Conservation (phyloP, 2,797 vertebrate species). For the Siniperca obscura region DNA sequence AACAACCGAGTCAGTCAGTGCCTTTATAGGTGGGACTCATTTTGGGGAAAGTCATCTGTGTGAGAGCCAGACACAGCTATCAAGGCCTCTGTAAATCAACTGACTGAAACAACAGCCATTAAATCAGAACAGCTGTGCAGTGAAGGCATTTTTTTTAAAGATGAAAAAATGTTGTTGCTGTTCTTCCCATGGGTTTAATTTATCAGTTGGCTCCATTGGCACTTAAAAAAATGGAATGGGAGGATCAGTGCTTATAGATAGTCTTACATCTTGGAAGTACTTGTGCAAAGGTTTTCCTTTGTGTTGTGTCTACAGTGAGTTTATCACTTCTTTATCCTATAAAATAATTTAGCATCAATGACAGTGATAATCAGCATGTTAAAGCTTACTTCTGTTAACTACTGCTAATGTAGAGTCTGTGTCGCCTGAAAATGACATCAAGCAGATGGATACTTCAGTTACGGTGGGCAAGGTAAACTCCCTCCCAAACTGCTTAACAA, state of each 20-base stretch:
- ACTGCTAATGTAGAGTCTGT: neutral
- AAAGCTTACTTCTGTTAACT: neutral
- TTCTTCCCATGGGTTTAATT: conserved; percentile 50
- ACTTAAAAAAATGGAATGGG: conserved; percentile 32
- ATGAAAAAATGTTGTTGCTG: conserved; percentile 44
- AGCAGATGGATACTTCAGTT: neutral
- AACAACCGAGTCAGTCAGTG: conserved; percentile 43
- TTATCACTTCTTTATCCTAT: neutral
- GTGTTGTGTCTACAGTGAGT: neutral
- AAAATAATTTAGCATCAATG: neutral
- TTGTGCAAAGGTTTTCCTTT: conserved; percentile 19
- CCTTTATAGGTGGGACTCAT: conserved; percentile 46
- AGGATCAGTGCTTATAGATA: conserved; percentile 7
- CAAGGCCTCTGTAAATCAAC: conserved; percentile 58
- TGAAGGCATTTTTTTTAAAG: conserved; percentile 28
- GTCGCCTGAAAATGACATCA: neutral
- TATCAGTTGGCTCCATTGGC: conserved; percentile 45
- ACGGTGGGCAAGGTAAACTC: conserved; percentile 4
- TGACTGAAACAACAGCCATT: conserved; percentile 57
- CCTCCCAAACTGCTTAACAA: conserved; percentile 20
- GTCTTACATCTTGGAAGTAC: conserved; percentile 15
- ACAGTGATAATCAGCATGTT: conserved; percentile 1
- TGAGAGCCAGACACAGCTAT: conserved; percentile 50
- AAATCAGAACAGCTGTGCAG: conserved; percentile 61
- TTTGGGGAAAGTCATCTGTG: conserved; percentile 37